A percentile compares a stretch with the other conserved stretches of the same genome.
phyloP scores from a whole-genome alignment of 2,797 vertebrate genomes.

The Gymnopithys bicolor region DNA sequence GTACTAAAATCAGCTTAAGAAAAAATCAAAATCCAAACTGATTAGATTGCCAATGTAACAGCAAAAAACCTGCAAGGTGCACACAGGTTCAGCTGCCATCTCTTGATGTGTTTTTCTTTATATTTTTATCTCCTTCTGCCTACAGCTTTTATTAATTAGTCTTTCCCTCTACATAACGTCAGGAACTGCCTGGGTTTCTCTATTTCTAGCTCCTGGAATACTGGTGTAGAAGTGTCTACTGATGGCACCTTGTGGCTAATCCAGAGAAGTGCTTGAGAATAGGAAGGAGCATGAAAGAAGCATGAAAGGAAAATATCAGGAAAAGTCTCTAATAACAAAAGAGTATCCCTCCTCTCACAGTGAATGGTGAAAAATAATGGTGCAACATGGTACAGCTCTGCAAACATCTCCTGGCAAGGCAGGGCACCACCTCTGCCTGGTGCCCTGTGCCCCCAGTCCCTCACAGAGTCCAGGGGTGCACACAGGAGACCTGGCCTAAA shows the following conservation, averaged over 20 bases:
- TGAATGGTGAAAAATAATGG: neutral
- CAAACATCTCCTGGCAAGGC: neutral
- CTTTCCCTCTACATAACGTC: neutral
- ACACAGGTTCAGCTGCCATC: neutral
- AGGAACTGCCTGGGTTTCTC: neutral
- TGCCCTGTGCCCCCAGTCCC: rapidly evolving
- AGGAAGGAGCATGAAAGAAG: neutral
- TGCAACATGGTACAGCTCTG: neutral
- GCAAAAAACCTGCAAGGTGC: neutral
- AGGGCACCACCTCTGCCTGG: neutral
- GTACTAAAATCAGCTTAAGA: neutral
- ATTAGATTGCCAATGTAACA: neutral
- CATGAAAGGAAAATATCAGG: neutral
- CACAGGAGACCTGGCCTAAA: neutral
- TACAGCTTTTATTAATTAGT: neutral
- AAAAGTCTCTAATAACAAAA: neutral
- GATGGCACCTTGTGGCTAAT: slow-evolving; percentile 74
- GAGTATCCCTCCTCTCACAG: neutral
- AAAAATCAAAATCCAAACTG: neutral
- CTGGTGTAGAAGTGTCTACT: slow-evolving; percentile 24
- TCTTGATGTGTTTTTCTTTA: neutral
- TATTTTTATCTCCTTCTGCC: neutral
- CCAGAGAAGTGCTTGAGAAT: slow-evolving; percentile 50
- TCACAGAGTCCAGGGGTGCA: rapidly evolving
- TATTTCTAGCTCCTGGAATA: neutral